Base-by-base conservation (phyloP, 2,888 invertebrate genomes). In the Hirtodrosophila alboralis region DNA sequence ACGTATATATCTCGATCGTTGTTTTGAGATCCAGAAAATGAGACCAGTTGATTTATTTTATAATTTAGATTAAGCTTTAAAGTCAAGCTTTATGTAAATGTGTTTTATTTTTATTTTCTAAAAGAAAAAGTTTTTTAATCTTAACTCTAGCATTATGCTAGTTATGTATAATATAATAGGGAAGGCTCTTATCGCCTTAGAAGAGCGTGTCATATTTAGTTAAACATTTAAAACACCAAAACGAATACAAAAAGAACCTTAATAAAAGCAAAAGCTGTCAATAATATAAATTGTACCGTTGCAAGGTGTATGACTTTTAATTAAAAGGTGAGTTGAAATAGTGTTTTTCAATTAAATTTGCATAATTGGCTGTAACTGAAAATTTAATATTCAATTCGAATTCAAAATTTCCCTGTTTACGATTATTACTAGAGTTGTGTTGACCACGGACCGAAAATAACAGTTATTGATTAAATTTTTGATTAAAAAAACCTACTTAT, bases 191-290 rank as follows among this genome's bases (percentile, higher is more conserved):
- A 18, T 6, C 3, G 6, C 30, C 13, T 26, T 26, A 10, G 28
- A 12, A 18, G 48, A 45, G 40, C 41, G 37, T 57, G 56, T 72
- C 51, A 66, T 57, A 53, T 23, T 43, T 51, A 57, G 38, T 57
- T 53, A 31, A 4, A 43, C 30, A 51, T 31, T 49, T 51, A 43
- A 70, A 83, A 59, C 44, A 72, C 57, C 64, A 76, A 84, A 84
- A 54, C 48, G 41, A 47, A 68, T 52, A 31, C 10, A 38, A 48
- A 57, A 57, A 28, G 9, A 33, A 13, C 44, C 43, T 45, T 56
- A 56, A 68, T 27, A 18, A 18, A 61, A 59, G 48, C 28, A 31
- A 49, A 40, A 43, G 34, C 2, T 23, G 23, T 7, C 4, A 21
- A 10, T 23, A 8, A 2, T 8, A 4, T 12, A 27, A 49, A 30